These are phyloP conservation scores for Pseudorasbora parva DNA, from an alignment of 2,113 vertebrate species.

Conservation along the genomic window DNA sequence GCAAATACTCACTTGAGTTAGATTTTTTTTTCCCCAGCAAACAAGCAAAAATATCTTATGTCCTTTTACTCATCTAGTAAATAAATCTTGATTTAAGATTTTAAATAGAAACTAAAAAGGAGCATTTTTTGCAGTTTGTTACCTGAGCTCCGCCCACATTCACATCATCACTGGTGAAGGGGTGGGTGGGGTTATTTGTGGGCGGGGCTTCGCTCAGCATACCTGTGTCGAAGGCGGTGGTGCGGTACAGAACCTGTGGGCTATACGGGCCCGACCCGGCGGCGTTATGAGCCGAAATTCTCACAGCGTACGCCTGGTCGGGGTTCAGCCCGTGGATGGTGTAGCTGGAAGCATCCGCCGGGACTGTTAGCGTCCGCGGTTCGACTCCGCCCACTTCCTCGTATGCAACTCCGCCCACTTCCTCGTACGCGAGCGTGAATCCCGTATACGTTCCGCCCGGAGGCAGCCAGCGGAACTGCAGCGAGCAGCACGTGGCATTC, in stretches of 20 bases:
- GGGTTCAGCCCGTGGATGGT: conserved; percentile 88
- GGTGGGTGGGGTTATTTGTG: conserved; percentile 63
- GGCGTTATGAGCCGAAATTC: conserved; percentile 90
- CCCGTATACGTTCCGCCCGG: conserved; percentile 82
- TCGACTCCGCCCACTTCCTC: too few species aligned
- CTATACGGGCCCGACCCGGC: conserved; percentile 92
- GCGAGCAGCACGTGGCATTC: conserved; percentile 85
- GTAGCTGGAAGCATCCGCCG: conserved; percentile 82
- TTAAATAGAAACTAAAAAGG: too few species aligned
- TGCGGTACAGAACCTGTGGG: conserved; percentile 87
- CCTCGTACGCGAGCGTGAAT: conserved; percentile 87
- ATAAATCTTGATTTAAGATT: too few species aligned
- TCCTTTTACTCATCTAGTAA: too few species aligned
- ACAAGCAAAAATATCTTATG: too few species aligned
- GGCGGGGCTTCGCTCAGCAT: conserved; percentile 64
- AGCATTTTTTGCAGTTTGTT: too few species aligned
- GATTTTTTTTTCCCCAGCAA: too few species aligned
- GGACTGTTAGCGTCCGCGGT: conserved; percentile 80
- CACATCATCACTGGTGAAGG: conserved; percentile 31
- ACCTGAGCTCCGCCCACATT: conserved; percentile 3
- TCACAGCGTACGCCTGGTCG: conserved; percentile 90
- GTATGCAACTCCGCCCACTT: conserved; percentile 74
- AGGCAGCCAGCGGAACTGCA: conserved; percentile 89
- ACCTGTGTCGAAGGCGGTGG: conserved; percentile 95
- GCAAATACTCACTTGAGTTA: too few species aligned